A percentile compares a stretch with the other conserved stretches of the same genome.
These are phyloP conservation scores for Meteorus cinctellus DNA, from an alignment of 2,888 invertebrate species.

Conservation along the genomic window DNA sequence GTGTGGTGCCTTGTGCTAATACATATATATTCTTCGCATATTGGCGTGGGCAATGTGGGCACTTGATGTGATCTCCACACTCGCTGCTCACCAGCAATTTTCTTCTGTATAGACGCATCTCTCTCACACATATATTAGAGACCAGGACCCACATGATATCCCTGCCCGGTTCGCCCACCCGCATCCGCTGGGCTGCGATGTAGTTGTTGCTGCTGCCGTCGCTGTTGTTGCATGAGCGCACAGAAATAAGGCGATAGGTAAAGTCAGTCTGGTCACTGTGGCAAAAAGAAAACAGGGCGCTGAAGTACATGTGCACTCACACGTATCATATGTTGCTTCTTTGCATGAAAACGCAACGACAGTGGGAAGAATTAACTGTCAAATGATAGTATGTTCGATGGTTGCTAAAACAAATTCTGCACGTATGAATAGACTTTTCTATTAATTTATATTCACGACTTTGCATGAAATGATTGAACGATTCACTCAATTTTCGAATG, in stretches of 20 bases:
- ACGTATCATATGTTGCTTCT: not conserved
- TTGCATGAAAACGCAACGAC: not conserved
- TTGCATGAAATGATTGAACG: too few species aligned
- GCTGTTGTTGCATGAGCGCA: slow-evolving; percentile 15
- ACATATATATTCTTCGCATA: slow-evolving; percentile 9
- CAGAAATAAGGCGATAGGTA: slow-evolving; percentile 34
- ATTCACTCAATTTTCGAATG: too few species aligned
- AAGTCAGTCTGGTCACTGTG: slow-evolving; percentile 3
- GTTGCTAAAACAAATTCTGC: too few species aligned
- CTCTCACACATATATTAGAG: slow-evolving; percentile 1
- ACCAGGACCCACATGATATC: slow-evolving; percentile 49
- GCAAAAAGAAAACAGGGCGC: not conserved
- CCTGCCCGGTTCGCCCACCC: slow-evolving; percentile 66
- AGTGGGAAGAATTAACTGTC: not conserved
- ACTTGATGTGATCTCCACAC: slow-evolving; percentile 35
- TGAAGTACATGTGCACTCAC: slow-evolving; percentile 26
- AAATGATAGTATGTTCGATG: not conserved
- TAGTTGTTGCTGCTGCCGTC: slow-evolving; percentile 16
- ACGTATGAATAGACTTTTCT: too few species aligned
- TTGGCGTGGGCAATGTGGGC: slow-evolving; percentile 38
- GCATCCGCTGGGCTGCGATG: slow-evolving; percentile 60
- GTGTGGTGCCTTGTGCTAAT: not conserved
- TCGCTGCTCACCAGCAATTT: slow-evolving; percentile 24
- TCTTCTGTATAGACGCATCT: not conserved
- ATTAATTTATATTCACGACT: too few species aligned